Conservation (phyloP, 2,113 vertebrate genomes). For the Regulus satrapa region DNA sequence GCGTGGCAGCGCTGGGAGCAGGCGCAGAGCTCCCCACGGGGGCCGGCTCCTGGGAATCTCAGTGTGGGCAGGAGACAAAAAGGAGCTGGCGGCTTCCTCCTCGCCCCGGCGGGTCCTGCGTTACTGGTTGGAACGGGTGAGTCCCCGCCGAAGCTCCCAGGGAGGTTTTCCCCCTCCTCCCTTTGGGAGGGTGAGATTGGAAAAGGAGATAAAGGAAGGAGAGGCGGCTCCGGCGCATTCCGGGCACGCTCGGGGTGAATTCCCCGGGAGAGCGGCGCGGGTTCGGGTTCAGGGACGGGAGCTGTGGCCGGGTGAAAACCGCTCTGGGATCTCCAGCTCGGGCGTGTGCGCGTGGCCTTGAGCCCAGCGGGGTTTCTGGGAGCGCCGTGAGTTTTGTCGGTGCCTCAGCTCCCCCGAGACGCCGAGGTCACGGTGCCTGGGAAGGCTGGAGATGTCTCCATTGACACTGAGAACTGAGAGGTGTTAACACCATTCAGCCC, state of each 20-base stretch:
- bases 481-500: not conserved
- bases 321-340: rapidly evolving
- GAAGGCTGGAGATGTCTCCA: not conserved
- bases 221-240: not conserved
- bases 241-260: rapidly evolving
- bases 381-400: rapidly evolving
- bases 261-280: rapidly evolving
- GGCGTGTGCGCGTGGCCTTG: rapidly evolving
- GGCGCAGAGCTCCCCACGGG: not conserved
- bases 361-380: rapidly evolving
- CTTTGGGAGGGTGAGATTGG: not conserved
- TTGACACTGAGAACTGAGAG: not conserved
- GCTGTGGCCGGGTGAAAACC: rapidly evolving
- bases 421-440: not conserved
- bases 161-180: not conserved
- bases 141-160: not conserved
- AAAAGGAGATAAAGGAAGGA: not conserved
- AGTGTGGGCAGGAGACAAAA: not conserved
- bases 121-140: not conserved
- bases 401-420: not conserved
- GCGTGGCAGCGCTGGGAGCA: not conserved
- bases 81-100: too few species aligned
- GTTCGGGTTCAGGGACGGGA: rapidly evolving
- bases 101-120: rapidly evolving
- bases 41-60: not conserved